Percentiles rank a stretch among this genome's conserved stretches.
phyloP scores from a whole-genome alignment of 30 jellyfish, hydroid and myxozoan genomes.

The Pelagia noctiluca region DNA sequence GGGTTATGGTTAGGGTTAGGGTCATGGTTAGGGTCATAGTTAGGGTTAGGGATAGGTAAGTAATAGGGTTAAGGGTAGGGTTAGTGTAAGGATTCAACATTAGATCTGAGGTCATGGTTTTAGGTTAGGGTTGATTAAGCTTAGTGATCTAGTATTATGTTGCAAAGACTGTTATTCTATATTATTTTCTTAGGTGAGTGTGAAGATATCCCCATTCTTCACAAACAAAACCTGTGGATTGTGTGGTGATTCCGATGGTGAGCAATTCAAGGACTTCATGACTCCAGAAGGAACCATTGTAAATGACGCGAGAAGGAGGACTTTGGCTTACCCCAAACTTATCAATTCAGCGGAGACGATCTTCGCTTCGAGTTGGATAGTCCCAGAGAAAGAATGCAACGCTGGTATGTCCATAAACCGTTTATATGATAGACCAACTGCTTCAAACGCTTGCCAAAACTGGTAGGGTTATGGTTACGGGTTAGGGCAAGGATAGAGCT shows the following conservation, averaged over 20 bases:
- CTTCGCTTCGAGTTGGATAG: conserved; percentile 75
- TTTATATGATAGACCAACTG: not conserved
- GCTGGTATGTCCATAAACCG: conserved; percentile 29
- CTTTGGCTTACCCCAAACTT: conserved; percentile 34
- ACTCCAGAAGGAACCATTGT: conserved; percentile 70
- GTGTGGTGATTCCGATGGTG: conserved; percentile 80
- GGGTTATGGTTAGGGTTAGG: too few species aligned
- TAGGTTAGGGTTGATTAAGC: too few species aligned
- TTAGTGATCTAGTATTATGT: too few species aligned
- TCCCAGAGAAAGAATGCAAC: conserved; percentile 53
- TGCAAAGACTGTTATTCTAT: too few species aligned
- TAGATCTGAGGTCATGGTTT: too few species aligned
- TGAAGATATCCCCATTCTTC: conserved; percentile 62
- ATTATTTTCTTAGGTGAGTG: conserved; percentile 26
- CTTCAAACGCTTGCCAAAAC: not conserved
- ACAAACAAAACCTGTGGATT: conserved; percentile 81
- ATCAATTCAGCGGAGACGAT: conserved; percentile 34
- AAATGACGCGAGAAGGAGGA: conserved; percentile 54
- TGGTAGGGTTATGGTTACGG: not conserved
- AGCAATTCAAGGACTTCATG: conserved; percentile 50
- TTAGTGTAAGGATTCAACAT: too few species aligned
- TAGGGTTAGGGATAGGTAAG: too few species aligned
- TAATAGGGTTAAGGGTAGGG: too few species aligned
- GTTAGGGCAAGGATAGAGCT: not conserved
- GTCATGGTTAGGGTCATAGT: too few species aligned